Base-by-base conservation (phyloP, 2,888 invertebrate species). In the Synanthedon vespiformis region DNA sequence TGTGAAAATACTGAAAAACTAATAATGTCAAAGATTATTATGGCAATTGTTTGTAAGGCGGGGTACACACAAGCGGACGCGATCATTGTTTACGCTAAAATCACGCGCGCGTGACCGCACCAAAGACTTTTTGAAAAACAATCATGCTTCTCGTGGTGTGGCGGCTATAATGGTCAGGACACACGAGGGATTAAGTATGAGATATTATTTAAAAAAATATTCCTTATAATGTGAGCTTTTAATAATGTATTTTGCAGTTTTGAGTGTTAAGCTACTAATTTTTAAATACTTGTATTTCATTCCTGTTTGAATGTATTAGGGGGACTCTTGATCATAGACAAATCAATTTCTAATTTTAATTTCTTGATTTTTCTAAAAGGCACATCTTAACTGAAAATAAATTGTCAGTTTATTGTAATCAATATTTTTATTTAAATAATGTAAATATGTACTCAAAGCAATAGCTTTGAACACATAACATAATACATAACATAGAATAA, bases 41-140 rank as follows among this genome's bases (percentile, higher is more conserved):
- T 44, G 8, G 44, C 8, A 44, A 44, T 44, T 69, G 71, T 72
- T 74, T 60, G 61, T 63, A 72, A 70, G 64, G 67, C 57, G 54
- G 52, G 57, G 63, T 54, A 59, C 67, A 70, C 70, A 68, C 67
- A 55, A 63, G 59, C 57, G 61, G 12, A 51, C 57, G 61, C 61
- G 61, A 58, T 59, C 58, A 54, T 53, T 81, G 85, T 85, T 85
- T 85, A 81, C 77, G 67, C 69, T 78, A 77, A 70, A 62, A 75
- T 74, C 85, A 85, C 85, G 84, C 76, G 75, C 84, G 80, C 80
- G 69, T 78, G 80, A 77, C 83, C 70, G 62, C 65, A 62, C 70
- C 68, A 58, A 58, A 60, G 66, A 67, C 64, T 74, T 68, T 75
- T 80, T 74, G 67, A 72, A 77, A 78, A 83, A 83, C 83, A 84